Conservation (phyloP, 2,113 vertebrate species). For the Heterotilapia buettikoferi region DNA sequence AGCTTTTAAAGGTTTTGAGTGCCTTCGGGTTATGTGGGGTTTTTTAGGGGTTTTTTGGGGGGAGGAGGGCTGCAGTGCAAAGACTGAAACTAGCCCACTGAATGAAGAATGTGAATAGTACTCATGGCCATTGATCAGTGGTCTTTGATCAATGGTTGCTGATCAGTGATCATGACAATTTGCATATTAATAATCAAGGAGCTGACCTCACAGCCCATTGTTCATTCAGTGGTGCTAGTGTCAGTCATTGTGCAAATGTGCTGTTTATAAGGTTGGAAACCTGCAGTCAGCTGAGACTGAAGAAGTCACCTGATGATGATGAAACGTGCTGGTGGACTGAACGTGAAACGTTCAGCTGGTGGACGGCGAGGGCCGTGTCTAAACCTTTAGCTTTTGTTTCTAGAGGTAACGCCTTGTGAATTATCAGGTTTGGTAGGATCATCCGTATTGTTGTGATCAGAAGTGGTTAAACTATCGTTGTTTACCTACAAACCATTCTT, state of each 20-base stretch:
- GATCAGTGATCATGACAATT: neutral
- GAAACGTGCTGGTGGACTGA: neutral
- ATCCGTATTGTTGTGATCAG: neutral
- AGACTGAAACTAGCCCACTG: neutral
- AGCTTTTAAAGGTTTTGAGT: neutral
- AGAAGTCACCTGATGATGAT: neutral
- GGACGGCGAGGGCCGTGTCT: neutral
- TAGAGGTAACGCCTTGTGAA: neutral
- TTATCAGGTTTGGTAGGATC: neutral
- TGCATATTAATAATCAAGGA: neutral
- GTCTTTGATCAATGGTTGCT: neutral
- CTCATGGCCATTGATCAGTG: rapidly evolving
- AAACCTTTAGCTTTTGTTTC: neutral
- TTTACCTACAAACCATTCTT: neutral
- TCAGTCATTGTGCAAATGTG: neutral
- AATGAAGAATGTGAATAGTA: neutral
- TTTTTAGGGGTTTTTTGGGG: rapidly evolving
- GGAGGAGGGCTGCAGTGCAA: neutral
- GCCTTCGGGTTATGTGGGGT: neutral
- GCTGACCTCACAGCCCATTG: rapidly evolving
- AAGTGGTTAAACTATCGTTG: neutral
- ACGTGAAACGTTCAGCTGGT: neutral
- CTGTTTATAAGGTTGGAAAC: neutral
- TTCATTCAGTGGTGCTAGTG: neutral
- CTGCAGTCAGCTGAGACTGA: neutral